Percentiles rank a stretch among this genome's conserved stretches.
These are phyloP conservation scores for Ectemnius cavifrons DNA, from an alignment of 2,888 invertebrate genomes.

Conservation along the genomic window DNA sequence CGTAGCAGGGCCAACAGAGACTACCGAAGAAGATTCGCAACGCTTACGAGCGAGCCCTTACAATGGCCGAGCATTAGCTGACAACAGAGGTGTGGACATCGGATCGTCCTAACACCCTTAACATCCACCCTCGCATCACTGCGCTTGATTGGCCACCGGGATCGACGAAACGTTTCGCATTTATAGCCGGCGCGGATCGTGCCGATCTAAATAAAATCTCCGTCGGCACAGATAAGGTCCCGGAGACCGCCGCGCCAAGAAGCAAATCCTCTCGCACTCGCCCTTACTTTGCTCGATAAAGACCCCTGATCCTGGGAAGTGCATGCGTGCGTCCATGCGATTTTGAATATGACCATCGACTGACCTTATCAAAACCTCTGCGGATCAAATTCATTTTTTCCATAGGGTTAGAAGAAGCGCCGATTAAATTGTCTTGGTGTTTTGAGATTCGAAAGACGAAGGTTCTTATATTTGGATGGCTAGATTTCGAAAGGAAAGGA, in stretches of 20 bases:
- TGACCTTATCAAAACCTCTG: not conserved
- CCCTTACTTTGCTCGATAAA: no score
- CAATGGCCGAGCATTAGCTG: slow-evolving; percentile 74
- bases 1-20: slow-evolving; percentile 20
- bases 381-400: no score
- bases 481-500: not conserved
- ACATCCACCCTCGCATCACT: slow-evolving; percentile 43
- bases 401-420: no score
- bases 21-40: slow-evolving; percentile 59
- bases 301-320: not conserved
- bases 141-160: slow-evolving; percentile 65
- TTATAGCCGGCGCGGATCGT: slow-evolving; percentile 69
- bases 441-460: no score
- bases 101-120: slow-evolving; percentile 62
- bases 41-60: slow-evolving; percentile 69
- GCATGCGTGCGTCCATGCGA: not conserved
- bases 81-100: slow-evolving; percentile 77
- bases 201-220: slow-evolving; percentile 77
- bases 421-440: no score
- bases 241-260: slow-evolving; percentile 4
- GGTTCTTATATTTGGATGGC: no score
- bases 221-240: slow-evolving; percentile 62
- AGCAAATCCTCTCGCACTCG: slow-evolving; percentile 31
- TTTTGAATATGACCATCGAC: not conserved
- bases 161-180: slow-evolving; percentile 69